These are phyloP conservation scores for Clanis bilineata DNA, from an alignment of 2,888 invertebrate genomes.

Conservation along the genomic window DNA sequence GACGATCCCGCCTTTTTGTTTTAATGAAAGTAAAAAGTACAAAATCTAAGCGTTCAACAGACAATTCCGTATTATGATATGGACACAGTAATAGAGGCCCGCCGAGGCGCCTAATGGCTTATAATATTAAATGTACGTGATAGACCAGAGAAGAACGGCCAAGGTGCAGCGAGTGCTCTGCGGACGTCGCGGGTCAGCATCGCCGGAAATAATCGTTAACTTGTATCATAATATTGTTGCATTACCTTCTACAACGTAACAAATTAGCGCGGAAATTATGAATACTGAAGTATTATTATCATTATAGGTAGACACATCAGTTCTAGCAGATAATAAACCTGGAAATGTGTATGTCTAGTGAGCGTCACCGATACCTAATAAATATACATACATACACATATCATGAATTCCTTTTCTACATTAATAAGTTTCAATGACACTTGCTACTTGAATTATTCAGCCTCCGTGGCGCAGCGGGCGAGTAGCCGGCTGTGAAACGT, in stretches of 20 bases:
- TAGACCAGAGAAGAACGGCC: constrained; percentile 52
- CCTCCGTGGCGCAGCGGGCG: too few species aligned
- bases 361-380: too few species aligned
- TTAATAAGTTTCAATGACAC: not conserved
- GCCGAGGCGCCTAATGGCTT: constrained; percentile 77
- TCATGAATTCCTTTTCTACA: not conserved
- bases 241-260: too few species aligned
- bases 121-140: constrained; percentile 79
- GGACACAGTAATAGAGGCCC: constrained; percentile 77
- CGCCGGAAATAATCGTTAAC: constrained; percentile 22
- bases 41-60: constrained; percentile 74
- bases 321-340: too few species aligned
- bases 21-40: constrained; percentile 76
- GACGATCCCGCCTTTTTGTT: constrained; percentile 75
- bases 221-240: constrained; percentile 32
- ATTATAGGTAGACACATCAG: too few species aligned
- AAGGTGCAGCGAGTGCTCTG: constrained; percentile 24
- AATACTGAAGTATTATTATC: not conserved
- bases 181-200: constrained; percentile 17
- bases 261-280: too few species aligned
- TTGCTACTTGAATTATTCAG: constrained; percentile 10
- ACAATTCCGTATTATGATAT: constrained; percentile 82
- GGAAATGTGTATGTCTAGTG: too few species aligned
- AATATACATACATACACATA: too few species aligned
- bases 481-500: too few species aligned